Evolutionary conservation across 1,140 invertebrate species (phyloP).

Genomic region (Drosophila rufa): DNA sequence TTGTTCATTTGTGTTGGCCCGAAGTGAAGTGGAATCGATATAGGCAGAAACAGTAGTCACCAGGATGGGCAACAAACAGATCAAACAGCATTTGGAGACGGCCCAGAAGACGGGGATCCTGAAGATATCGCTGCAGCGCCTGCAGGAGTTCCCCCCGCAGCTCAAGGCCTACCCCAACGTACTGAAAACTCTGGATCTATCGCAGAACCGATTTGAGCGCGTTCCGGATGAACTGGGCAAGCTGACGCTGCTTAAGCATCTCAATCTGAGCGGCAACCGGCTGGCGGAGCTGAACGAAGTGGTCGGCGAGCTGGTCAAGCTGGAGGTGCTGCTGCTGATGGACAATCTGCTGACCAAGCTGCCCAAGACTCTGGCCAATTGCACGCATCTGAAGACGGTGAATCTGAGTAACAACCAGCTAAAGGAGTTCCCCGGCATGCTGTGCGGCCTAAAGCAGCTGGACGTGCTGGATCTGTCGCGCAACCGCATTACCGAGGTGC

Average conservation of each 20-base stretch:
- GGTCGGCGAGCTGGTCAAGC: conserved; percentile 91
- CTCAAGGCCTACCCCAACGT: conserved; percentile 88
- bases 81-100: conserved; percentile 96
- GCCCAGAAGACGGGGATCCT: conserved; percentile 97
- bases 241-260: conserved; percentile 93
- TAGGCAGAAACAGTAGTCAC: conserved; percentile 1
- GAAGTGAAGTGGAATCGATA: neutral
- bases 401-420: conserved; percentile 93
- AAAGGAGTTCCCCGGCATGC: conserved; percentile 91
- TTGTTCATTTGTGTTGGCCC: too few species aligned
- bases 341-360: conserved; percentile 90
- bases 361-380: conserved; percentile 89
- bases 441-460: conserved; percentile 93
- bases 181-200: conserved; percentile 94
- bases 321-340: conserved; percentile 92
- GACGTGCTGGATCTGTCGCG: conserved; percentile 96
- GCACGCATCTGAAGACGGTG: conserved; percentile 91
- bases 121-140: conserved; percentile 92
- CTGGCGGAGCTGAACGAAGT: conserved; percentile 90
- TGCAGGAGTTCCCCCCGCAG: conserved; percentile 89
- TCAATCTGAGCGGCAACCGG: conserved; percentile 92
- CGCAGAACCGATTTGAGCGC: conserved; percentile 93
- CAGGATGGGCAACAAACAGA: conserved; percentile 92
- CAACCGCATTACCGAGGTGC: conserved; percentile 94
- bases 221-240: conserved; percentile 92